These are phyloP conservation scores for Diplazon laetatorius DNA, from an alignment of 2,888 invertebrate genomes.

Conservation along the genomic window DNA sequence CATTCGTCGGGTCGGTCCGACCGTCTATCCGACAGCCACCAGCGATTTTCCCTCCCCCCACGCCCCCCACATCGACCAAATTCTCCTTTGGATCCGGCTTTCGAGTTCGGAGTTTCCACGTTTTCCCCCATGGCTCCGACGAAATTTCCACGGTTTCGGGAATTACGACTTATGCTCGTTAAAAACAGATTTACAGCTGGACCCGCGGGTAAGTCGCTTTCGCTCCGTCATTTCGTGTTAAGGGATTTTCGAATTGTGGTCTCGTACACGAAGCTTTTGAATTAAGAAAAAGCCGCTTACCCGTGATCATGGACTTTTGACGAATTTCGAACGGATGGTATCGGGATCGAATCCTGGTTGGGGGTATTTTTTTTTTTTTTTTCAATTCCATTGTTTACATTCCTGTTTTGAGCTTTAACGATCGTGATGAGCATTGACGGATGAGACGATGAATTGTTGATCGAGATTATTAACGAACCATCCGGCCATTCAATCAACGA, in stretches of 20 bases:
- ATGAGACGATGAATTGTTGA: not conserved
- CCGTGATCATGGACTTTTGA: no score
- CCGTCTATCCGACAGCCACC: constrained; percentile 59
- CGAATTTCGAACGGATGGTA: constrained; percentile 2
- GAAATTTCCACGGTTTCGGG: constrained; percentile 55
- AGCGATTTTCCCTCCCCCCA: no score
- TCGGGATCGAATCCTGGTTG: no score
- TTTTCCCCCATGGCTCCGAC: constrained; percentile 1
- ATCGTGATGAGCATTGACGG: no score
- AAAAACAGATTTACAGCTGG: constrained; percentile 59
- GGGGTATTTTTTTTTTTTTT: no score
- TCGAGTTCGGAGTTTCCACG: constrained; percentile 13
- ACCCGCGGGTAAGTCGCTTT: no score
- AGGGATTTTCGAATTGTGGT: constrained; percentile 39
- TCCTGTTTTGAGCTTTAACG: no score
- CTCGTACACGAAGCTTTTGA: not conserved
- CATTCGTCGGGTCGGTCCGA: constrained; percentile 7
- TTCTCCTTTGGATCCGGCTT: constrained; percentile 63
- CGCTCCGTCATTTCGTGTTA: constrained; percentile 49
- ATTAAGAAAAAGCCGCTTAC: not conserved
- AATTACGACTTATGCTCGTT: constrained; percentile 63
- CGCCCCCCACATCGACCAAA: constrained; percentile 60
- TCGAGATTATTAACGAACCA: constrained; percentile 19
- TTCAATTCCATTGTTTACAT: no score
- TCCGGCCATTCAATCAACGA: constrained; percentile 11